phyloP scores from a whole-genome alignment of 2,888 invertebrate species.

The Oegoconia quadripuncta region DNA sequence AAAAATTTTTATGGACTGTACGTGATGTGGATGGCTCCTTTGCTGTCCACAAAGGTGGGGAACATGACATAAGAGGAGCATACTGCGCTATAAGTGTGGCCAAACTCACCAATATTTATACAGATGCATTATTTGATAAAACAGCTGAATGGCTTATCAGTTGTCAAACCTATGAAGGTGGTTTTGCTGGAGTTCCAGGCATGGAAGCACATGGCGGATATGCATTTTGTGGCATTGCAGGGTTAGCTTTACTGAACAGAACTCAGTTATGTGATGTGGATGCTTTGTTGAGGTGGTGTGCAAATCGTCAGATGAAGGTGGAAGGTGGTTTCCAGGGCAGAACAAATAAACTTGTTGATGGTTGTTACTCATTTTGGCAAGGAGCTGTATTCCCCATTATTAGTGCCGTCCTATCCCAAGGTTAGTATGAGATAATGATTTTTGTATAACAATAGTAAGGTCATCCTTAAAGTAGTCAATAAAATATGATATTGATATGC shows the following conservation, averaged over 20 bases:
- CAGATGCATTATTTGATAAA: constrained; percentile 87
- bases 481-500: no score
- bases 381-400: constrained; percentile 94
- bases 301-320: constrained; percentile 93
- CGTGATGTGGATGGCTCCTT: constrained; percentile 93
- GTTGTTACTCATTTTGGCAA: constrained; percentile 99
- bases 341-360: constrained; percentile 98
- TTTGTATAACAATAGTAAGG: no score
- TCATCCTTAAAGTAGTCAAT: no score
- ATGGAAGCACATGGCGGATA: constrained; percentile 99
- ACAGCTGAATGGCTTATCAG: constrained; percentile 96
- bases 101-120: constrained; percentile 88
- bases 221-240: constrained; percentile 97
- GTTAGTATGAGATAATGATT: constrained; percentile 29
- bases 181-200: constrained; percentile 93
- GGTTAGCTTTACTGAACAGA: constrained; percentile 89
- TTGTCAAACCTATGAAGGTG: constrained; percentile 99
- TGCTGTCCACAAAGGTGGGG: constrained; percentile 94
- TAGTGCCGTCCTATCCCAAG: constrained; percentile 84
- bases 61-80: constrained; percentile 96
- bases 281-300: constrained; percentile 91
- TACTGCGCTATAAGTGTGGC: constrained; percentile 97
- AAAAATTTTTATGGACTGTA: constrained; percentile 88
- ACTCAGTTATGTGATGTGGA: constrained; percentile 86
- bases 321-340: constrained; percentile 99